These are phyloP conservation scores for Polypedilum pembai DNA, from an alignment of 1,140 invertebrate genomes.

Conservation along the genomic window DNA sequence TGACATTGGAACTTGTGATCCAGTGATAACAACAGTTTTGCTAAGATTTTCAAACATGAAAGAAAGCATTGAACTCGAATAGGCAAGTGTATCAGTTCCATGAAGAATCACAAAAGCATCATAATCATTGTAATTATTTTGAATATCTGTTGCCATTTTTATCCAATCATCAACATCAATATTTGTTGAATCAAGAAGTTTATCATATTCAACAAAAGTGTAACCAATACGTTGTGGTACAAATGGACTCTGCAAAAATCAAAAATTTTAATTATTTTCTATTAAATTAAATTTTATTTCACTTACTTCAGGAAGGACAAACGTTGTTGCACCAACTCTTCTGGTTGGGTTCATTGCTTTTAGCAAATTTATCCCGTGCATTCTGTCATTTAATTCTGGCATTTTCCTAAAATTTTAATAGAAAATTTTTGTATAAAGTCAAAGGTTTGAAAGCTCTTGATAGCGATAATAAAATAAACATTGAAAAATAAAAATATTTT, in stretches of 20 bases:
- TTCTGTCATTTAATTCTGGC: too few relatives aligned
- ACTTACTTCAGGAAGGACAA: too few relatives aligned
- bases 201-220: slow-evolving; percentile 77
- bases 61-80: slow-evolving; percentile 88
- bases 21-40: slow-evolving; percentile 93
- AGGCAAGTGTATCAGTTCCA: slow-evolving; percentile 93
- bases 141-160: slow-evolving; percentile 78
- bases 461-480: too few relatives aligned
- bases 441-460: too few relatives aligned
- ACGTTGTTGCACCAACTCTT: too few relatives aligned
- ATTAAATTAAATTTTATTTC: too few relatives aligned
- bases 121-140: slow-evolving; percentile 49
- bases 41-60: slow-evolving; percentile 94
- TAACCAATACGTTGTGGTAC: slow-evolving; percentile 57
- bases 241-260: slow-evolving; percentile 36
- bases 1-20: slow-evolving; percentile 83
- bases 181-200: slow-evolving; percentile 85
- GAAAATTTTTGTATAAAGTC: too few relatives aligned
- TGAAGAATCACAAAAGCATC: slow-evolving; percentile 95
- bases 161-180: slow-evolving; percentile 90
- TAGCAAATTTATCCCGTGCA: too few relatives aligned
- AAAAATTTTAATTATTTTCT: too few relatives aligned
- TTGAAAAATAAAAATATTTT: too few relatives aligned
- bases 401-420: too few relatives aligned
- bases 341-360: too few relatives aligned